phyloP scores from a whole-genome alignment of 1,140 invertebrate genomes.

The Metaphire vulgaris region DNA sequence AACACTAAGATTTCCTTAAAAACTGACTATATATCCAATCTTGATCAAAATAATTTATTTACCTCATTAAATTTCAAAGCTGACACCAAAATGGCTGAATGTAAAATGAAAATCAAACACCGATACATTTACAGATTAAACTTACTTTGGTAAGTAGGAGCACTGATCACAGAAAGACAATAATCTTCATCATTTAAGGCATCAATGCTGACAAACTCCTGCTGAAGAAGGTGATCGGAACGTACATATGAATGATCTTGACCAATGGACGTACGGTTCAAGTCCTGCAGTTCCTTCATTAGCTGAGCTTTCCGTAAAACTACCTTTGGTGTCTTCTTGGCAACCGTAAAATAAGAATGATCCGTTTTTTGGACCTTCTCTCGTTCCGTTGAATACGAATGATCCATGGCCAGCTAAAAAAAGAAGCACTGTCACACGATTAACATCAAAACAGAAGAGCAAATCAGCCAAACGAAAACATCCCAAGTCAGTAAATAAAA shows the following conservation, averaged over 20 bases:
- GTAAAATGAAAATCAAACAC: background rate
- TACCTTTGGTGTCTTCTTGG: constrained; percentile 21
- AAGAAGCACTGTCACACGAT: too few species aligned
- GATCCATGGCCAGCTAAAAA: constrained; percentile 6
- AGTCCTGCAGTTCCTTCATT: constrained; percentile 9
- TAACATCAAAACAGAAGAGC: too few species aligned
- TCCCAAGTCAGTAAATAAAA: too few species aligned
- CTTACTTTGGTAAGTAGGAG: background rate
- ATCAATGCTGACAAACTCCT: background rate
- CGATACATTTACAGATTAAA: background rate
- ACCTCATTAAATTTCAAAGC: background rate
- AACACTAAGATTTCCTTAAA: too few species aligned
- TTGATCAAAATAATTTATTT: background rate
- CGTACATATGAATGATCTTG: constrained; percentile 16
- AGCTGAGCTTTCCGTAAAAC: constrained; percentile 21
- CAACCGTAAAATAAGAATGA: constrained; percentile 17
- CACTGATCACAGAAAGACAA: background rate
- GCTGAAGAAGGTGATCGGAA: background rate
- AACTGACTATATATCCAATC: too few species aligned
- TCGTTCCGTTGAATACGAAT: constrained; percentile 18
- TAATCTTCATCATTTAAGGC: background rate
- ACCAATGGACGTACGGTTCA: background rate
- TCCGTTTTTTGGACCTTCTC: constrained; percentile 15
- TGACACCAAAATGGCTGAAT: background rate
- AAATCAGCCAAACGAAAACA: too few species aligned